Evolutionary conservation across 2,888 invertebrate species (phyloP).

Genomic region (Biston stratarius): DNA sequence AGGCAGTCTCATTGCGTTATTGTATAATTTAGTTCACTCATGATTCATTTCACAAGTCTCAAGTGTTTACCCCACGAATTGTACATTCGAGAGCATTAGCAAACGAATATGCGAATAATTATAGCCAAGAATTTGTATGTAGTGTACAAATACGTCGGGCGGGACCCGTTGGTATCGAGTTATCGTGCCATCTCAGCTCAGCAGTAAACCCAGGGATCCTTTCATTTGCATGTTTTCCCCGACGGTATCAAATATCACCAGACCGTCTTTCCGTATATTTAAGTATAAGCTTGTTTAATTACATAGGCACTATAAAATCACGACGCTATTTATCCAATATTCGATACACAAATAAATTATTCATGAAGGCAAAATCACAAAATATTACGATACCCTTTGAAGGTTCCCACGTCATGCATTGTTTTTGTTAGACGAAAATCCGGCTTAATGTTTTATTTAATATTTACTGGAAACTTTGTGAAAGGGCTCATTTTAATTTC

Average conservation of each 20-base stretch:
- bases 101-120: conserved; percentile 14
- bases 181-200: conserved; percentile 44
- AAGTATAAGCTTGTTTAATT: conserved; percentile 64
- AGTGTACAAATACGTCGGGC: conserved; percentile 18
- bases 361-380: conserved; percentile 70
- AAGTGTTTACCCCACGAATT: conserved; percentile 31
- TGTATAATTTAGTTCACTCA: conserved; percentile 37
- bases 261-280: conserved; percentile 54
- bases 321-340: conserved; percentile 59
- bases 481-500: conserved; percentile 26
- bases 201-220: conserved; percentile 61
- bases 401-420: conserved; percentile 37
- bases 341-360: conserved; percentile 67
- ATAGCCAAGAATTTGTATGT: conserved; percentile 3
- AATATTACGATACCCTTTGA: conserved; percentile 62
- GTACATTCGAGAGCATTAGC: conserved; percentile 16
- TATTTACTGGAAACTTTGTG: conserved; percentile 38
- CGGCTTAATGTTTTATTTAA: conserved; percentile 37
- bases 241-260: conserved; percentile 71
- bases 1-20: conserved; percentile 30
- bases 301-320: conserved; percentile 67
- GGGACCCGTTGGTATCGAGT: conserved; percentile 38
- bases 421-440: conserved; percentile 41
- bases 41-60: conserved; percentile 39
- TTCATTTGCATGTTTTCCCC: conserved; percentile 80